These are phyloP conservation scores for Mechanitis mazaeus DNA, from an alignment of 2,888 invertebrate species.

Conservation along the genomic window DNA sequence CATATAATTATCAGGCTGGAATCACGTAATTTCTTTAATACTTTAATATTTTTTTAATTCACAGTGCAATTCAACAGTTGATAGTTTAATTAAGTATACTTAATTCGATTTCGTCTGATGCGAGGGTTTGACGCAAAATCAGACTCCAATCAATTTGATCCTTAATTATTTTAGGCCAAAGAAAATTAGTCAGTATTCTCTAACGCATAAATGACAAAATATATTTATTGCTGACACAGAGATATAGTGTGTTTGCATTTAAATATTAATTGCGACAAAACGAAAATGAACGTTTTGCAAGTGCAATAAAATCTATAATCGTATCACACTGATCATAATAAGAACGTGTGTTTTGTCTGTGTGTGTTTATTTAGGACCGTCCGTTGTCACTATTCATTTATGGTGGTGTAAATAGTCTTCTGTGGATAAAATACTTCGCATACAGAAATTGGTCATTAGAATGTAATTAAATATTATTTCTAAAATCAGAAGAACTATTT, in stretches of 20 bases:
- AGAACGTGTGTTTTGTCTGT: slow-evolving; percentile 16
- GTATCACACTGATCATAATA: too few relatives aligned
- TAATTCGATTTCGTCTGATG: slow-evolving; percentile 37
- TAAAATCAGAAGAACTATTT: too few relatives aligned
- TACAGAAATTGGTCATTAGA: slow-evolving; percentile 1
- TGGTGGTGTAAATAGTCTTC: slow-evolving; percentile 38
- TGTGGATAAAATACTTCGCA: slow-evolving; percentile 39
- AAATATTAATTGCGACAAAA: too few relatives aligned
- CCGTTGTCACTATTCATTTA: slow-evolving; percentile 41
- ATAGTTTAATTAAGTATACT: slow-evolving; percentile 50
- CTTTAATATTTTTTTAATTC: slow-evolving; percentile 33
- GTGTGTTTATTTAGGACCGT: slow-evolving; percentile 35
- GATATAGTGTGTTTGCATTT: not conserved
- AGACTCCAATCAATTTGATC: slow-evolving; percentile 42
- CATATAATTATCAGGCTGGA: too few relatives aligned
- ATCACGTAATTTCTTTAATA: too few relatives aligned
- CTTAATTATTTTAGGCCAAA: slow-evolving; percentile 24
- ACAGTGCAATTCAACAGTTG: slow-evolving; percentile 37
- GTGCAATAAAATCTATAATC: too few relatives aligned
- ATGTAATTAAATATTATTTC: too few relatives aligned
- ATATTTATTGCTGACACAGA: not conserved
- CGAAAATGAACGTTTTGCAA: too few relatives aligned
- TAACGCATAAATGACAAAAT: not conserved
- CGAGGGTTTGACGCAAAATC: slow-evolving; percentile 44
- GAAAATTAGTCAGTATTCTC: not conserved